These are phyloP conservation scores for Seira musarum DNA, from an alignment of 2,888 invertebrate genomes.

Conservation along the genomic window DNA sequence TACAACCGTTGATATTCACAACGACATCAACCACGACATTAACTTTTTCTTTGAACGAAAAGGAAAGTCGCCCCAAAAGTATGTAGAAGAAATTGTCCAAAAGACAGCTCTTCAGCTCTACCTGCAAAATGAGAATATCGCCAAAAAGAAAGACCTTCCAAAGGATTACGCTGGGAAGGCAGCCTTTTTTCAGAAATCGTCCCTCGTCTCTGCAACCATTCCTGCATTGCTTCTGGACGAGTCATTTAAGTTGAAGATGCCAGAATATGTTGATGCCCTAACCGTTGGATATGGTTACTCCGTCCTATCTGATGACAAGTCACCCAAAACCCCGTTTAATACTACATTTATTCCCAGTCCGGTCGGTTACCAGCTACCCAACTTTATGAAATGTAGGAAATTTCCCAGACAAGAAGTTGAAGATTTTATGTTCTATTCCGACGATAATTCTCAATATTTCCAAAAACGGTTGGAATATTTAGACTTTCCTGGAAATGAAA, in stretches of 20 bases:
- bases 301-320: slow-evolving; percentile 14
- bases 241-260: slow-evolving; percentile 30
- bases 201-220: background rate
- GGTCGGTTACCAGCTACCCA: slow-evolving; percentile 28
- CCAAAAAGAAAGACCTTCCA: background rate
- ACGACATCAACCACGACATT: slow-evolving; percentile 20
- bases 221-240: background rate
- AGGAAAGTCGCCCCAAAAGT: background rate
- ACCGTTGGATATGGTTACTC: slow-evolving; percentile 38
- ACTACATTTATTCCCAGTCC: background rate
- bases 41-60: background rate
- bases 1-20: background rate
- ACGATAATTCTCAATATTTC: background rate
- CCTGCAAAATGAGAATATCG: slow-evolving; percentile 25
- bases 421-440: slow-evolving; percentile 2
- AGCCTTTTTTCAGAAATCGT: slow-evolving; percentile 22
- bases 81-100: slow-evolving; percentile 6
- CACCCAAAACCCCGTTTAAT: slow-evolving; percentile 23
- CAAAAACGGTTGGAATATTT: slow-evolving; percentile 22
- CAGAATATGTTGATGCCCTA: slow-evolving; percentile 10
- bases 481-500: slow-evolving; percentile 25
- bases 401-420: background rate
- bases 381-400: slow-evolving; percentile 26
- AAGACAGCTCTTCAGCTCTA: slow-evolving; percentile 27
- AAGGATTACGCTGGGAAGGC: background rate